Percentiles rank a stretch among this genome's conserved stretches.
These are phyloP conservation scores for Eonycteris spelaea DNA, from an alignment of 2,113 vertebrate genomes.

Conservation along the genomic window DNA sequence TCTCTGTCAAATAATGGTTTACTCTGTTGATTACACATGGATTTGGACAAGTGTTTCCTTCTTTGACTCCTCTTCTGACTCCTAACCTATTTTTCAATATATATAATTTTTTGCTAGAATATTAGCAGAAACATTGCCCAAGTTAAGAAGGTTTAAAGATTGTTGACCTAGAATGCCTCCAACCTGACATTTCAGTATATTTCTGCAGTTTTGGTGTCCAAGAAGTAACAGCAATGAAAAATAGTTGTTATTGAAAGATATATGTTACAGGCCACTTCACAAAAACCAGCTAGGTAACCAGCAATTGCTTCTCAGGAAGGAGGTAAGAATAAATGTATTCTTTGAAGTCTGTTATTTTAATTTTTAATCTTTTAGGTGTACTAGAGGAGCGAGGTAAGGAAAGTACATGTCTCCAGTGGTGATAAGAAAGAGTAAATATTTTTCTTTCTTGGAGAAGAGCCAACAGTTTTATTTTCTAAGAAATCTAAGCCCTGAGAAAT, in stretches of 20 bases:
- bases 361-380: not conserved
- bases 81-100: not conserved
- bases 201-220: not conserved
- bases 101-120: not conserved
- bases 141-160: not conserved
- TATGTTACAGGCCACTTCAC: not conserved
- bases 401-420: not conserved
- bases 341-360: constrained; percentile 26
- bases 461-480: constrained; percentile 27
- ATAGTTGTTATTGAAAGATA: not conserved
- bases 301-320: not conserved
- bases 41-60: not conserved
- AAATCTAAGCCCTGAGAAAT: not conserved
- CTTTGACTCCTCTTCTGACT: not conserved
- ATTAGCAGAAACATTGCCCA: not conserved
- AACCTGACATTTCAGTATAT: not conserved
- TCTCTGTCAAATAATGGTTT: not conserved
- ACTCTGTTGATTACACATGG: not conserved
- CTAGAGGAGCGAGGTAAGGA: not conserved
- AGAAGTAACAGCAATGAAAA: not conserved
- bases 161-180: not conserved
- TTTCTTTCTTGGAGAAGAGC: not conserved
- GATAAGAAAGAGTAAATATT: not conserved
- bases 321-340: not conserved
- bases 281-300: not conserved